Conservation (phyloP, 2,888 invertebrate genomes). For the Seladonia tumulorum region DNA sequence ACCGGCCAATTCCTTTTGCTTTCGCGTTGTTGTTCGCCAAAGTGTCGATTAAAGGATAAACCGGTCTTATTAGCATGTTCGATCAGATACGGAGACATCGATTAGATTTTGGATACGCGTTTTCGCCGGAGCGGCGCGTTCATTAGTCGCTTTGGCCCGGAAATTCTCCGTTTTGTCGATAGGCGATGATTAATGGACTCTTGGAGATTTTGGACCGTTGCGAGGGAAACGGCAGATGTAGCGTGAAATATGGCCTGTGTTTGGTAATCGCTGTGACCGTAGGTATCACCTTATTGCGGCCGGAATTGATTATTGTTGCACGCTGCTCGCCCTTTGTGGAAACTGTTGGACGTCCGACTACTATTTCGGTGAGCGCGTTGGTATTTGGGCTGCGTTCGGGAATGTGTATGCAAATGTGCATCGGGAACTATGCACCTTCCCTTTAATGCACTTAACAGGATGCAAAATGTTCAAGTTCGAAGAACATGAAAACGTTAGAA, state of each 20-base stretch:
- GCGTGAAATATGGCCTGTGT: background rate
- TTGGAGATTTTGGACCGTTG: background rate
- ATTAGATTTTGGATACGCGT: constrained; percentile 37
- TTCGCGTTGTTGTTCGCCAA: constrained; percentile 7
- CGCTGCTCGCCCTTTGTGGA: background rate
- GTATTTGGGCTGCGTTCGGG: background rate
- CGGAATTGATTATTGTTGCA: constrained; percentile 4
- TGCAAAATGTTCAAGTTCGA: background rate
- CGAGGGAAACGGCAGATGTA: background rate
- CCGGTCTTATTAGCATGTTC: constrained; percentile 54
- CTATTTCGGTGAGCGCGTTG: background rate
- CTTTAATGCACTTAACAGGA: background rate
- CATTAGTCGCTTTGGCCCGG: constrained; percentile 8
- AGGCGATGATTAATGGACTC: constrained; percentile 33
- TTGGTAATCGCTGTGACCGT: background rate
- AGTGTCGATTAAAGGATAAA: constrained; percentile 44
- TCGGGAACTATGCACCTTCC: background rate
- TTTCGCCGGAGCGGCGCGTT: background rate
- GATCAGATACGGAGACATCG: constrained; percentile 58
- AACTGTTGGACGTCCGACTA: background rate
- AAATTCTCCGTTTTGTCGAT: constrained; percentile 38
- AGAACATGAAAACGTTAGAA: background rate
- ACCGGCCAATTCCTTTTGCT: background rate
- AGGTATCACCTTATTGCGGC: background rate
- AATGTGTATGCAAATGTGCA: background rate